Evolutionary conservation across 1,140 invertebrate species (phyloP).

Genomic region (Drosophila rufa): DNA sequence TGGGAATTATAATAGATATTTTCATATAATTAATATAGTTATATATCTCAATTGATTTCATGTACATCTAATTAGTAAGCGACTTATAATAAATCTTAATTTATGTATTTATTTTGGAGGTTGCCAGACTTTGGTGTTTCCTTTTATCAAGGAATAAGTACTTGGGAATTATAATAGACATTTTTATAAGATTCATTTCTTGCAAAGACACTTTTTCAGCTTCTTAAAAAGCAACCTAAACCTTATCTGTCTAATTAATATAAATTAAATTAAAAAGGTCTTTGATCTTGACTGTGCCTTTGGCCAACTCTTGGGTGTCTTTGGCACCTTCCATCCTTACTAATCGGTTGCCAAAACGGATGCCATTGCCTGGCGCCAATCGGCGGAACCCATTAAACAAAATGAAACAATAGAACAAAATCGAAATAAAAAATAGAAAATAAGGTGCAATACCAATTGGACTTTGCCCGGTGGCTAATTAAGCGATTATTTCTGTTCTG

Average conservation of each 20-base stretch:
- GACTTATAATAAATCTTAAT: neutral
- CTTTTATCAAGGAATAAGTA: neutral
- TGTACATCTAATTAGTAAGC: neutral
- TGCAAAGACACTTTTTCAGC: neutral
- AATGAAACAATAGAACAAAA: neutral
- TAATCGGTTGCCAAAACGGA: conserved; percentile 14
- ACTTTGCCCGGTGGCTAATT: conserved; percentile 57
- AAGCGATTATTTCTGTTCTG: conserved; percentile 67
- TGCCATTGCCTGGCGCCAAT: conserved; percentile 23
- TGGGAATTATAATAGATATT: neutral
- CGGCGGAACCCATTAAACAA: neutral
- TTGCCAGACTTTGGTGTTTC: neutral
- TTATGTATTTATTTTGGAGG: neutral
- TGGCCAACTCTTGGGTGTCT: neutral
- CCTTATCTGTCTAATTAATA: neutral
- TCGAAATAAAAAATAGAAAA: neutral
- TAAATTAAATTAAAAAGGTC: neutral
- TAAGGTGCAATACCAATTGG: conserved; percentile 45
- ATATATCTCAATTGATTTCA: no score
- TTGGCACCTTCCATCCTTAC: neutral
- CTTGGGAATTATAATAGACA: neutral
- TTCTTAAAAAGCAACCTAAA: neutral
- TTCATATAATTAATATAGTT: no score
- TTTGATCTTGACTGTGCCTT: neutral
- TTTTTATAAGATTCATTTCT: neutral